These are phyloP conservation scores for Protaetia brevitarsis DNA, from an alignment of 1,140 invertebrate genomes.

Conservation along the genomic window DNA sequence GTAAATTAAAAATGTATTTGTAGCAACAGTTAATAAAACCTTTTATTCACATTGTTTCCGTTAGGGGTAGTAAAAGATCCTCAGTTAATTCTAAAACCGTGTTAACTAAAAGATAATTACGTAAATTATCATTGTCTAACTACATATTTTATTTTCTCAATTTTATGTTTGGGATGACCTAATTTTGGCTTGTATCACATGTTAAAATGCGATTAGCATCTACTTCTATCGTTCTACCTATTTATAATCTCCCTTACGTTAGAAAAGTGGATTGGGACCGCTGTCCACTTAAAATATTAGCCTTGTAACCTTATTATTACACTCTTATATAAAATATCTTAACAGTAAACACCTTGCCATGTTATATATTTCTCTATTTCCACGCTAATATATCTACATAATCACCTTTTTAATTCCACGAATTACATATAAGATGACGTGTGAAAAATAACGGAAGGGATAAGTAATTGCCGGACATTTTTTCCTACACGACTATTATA, in stretches of 20 bases:
- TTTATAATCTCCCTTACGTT: neutral
- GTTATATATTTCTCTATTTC: constrained; percentile 17
- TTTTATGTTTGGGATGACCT: too few species aligned
- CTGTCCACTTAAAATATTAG: neutral
- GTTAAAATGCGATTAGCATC: too few species aligned
- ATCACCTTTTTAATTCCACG: constrained; percentile 17
- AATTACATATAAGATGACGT: constrained; percentile 11
- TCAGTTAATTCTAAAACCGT: too few species aligned
- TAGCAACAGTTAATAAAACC: too few species aligned
- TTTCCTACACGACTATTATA: neutral
- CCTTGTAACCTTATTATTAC: constrained; percentile 4
- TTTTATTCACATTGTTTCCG: too few species aligned
- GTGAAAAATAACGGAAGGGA: constrained; percentile 16
- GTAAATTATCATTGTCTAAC: too few species aligned
- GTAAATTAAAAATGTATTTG: too few species aligned
- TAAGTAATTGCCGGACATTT: constrained; percentile 13
- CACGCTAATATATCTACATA: constrained; percentile 7
- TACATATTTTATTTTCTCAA: too few species aligned
- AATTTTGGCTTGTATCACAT: too few species aligned
- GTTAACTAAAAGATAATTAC: too few species aligned
- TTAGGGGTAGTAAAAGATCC: too few species aligned
- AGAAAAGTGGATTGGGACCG: neutral
- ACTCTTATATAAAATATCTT: neutral
- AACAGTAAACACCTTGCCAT: constrained; percentile 4
- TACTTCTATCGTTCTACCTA: neutral